phyloP scores from a whole-genome alignment of 2,888 invertebrate species.

The Disparrhopalites patrizii region DNA sequence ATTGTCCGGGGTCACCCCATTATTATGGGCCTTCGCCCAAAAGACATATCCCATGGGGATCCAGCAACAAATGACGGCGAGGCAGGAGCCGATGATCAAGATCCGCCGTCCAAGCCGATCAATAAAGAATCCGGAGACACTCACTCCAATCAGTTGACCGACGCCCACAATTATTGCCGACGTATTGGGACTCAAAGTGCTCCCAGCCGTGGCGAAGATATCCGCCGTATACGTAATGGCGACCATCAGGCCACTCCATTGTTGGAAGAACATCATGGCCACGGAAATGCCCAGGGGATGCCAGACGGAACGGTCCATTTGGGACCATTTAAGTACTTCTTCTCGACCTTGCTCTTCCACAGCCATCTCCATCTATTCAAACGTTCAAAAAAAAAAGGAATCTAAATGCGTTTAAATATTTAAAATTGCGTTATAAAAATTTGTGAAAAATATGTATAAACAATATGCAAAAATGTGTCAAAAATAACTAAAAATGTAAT shows the following conservation, averaged over 20 bases:
- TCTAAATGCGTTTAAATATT: too few species aligned
- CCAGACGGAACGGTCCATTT: conserved; percentile 52
- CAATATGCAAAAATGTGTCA: too few species aligned
- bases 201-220: conserved; percentile 72
- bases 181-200: conserved; percentile 54
- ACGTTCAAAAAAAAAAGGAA: too few species aligned
- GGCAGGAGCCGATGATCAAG: conserved; percentile 69
- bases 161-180: conserved; percentile 59
- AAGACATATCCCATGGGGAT: conserved; percentile 70
- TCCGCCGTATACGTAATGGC: conserved; percentile 72
- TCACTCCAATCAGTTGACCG: conserved; percentile 58
- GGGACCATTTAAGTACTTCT: too few species aligned
- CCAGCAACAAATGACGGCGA: conserved; percentile 67
- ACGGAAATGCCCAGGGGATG: conserved; percentile 70
- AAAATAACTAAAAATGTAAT: too few species aligned
- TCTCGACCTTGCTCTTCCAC: too few species aligned
- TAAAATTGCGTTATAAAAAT: too few species aligned
- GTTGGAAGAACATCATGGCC: conserved; percentile 79
- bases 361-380: too few species aligned
- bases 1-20: conserved; percentile 24
- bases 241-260: conserved; percentile 70
- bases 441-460: too few species aligned
- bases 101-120: conserved; percentile 77
- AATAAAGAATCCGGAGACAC: conserved; percentile 60
- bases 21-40: conserved; percentile 52